These are phyloP conservation scores for Pyrgilauda ruficollis DNA, from an alignment of 2,113 vertebrate genomes.

Conservation along the genomic window DNA sequence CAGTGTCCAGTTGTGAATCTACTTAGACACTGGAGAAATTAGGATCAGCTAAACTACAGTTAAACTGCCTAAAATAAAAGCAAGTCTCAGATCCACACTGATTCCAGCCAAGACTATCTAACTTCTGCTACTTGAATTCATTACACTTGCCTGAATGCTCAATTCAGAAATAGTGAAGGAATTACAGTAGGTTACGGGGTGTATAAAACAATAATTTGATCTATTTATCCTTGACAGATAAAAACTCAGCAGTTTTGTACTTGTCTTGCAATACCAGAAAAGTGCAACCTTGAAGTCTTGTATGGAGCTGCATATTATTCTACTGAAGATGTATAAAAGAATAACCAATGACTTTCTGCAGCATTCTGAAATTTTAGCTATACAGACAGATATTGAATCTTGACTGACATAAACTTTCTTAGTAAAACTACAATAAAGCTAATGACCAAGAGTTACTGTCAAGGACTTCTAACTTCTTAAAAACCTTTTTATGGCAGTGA, in stretches of 20 bases:
- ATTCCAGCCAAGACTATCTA: neutral
- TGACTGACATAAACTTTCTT: neutral
- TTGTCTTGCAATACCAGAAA: neutral
- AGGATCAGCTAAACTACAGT: neutral
- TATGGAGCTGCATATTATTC: neutral
- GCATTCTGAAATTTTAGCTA: neutral
- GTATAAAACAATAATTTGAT: neutral
- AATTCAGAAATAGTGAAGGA: neutral
- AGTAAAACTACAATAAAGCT: neutral
- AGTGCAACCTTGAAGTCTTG: neutral
- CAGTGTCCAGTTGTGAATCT: neutral
- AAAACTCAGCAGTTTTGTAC: neutral
- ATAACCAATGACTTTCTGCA: neutral
- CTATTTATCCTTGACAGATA: neutral
- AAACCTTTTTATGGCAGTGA: neutral
- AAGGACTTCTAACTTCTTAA: slow-evolving; percentile 3
- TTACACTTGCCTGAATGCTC: neutral
- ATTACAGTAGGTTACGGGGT: neutral
- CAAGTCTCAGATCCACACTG: neutral
- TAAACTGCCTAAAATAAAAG: neutral
- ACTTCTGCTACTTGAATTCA: neutral
- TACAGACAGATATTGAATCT: neutral
- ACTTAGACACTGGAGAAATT: neutral
- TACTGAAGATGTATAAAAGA: neutral
- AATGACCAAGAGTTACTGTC: neutral